These are phyloP conservation scores for Anticlea derivata DNA, from an alignment of 2,888 invertebrate genomes.

Conservation along the genomic window DNA sequence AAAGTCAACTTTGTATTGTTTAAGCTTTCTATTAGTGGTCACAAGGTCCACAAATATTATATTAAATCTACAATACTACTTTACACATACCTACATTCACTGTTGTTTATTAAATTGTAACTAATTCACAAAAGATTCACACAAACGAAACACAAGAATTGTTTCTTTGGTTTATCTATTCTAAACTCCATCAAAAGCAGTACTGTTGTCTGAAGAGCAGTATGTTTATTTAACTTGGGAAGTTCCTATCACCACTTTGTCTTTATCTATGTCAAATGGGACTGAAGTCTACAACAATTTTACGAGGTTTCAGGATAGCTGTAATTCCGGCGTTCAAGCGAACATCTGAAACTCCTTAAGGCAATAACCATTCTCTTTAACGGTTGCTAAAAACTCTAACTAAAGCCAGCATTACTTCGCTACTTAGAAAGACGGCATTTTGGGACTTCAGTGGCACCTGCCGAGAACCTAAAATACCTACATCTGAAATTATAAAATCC, in stretches of 20 bases:
- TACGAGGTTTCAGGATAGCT: constrained; percentile 17
- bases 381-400: constrained; percentile 21
- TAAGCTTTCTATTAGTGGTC: too few species aligned
- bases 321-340: constrained; percentile 21
- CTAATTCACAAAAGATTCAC: neutral
- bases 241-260: constrained; percentile 20
- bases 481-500: too few species aligned
- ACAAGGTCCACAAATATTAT: too few species aligned
- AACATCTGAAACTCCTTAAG: constrained; percentile 25
- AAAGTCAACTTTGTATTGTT: too few species aligned
- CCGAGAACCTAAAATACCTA: too few species aligned
- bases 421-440: too few species aligned
- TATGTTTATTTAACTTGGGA: constrained; percentile 17
- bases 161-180: neutral
- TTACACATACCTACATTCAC: too few species aligned
- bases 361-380: constrained; percentile 24
- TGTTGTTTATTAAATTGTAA: neutral
- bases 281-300: constrained; percentile 25
- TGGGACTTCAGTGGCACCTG: neutral
- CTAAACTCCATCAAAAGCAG: constrained; percentile 8
- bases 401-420: neutral
- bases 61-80: too few species aligned
- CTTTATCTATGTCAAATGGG: constrained; percentile 21
- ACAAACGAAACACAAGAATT: neutral
- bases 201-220: constrained; percentile 3